These are phyloP conservation scores for Nomada flava DNA, from an alignment of 2,888 invertebrate species.

Conservation along the genomic window DNA sequence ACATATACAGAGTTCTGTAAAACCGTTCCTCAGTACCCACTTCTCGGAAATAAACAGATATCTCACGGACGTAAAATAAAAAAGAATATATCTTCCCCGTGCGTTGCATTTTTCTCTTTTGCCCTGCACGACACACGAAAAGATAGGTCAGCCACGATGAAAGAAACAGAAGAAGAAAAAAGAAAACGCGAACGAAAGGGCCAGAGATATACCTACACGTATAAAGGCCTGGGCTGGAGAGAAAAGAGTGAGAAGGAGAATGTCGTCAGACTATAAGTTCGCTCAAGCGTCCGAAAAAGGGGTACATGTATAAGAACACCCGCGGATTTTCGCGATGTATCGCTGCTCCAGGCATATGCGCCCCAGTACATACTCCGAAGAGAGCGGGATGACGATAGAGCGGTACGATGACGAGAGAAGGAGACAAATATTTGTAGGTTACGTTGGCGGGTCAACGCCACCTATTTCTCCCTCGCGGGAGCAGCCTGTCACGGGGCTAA, in stretches of 20 bases:
- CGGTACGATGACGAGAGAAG: slow-evolving; percentile 44
- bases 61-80: neutral
- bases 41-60: neutral
- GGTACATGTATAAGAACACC: slow-evolving; percentile 50
- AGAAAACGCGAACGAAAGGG: neutral
- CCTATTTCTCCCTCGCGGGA: slow-evolving; percentile 66
- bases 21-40: neutral
- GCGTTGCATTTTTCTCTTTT: slow-evolving; percentile 1
- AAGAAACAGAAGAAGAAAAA: neutral
- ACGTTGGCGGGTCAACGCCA: slow-evolving; percentile 81
- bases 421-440: slow-evolving; percentile 79
- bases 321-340: slow-evolving; percentile 77
- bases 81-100: neutral
- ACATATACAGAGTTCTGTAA: neutral
- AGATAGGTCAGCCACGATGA: slow-evolving; percentile 9
- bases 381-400: slow-evolving; percentile 31
- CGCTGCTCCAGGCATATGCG: slow-evolving; percentile 57
- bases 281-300: slow-evolving; percentile 55
- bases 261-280: slow-evolving; percentile 56
- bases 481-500: slow-evolving; percentile 76
- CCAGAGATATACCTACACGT: neutral
- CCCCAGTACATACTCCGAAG: slow-evolving; percentile 16
- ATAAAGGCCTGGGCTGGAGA: neutral
- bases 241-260: neutral
- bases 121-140: neutral